A percentile compares a stretch with the other conserved stretches of the same genome.
These are phyloP conservation scores for Solea solea DNA, from an alignment of 2,113 vertebrate species.

Conservation along the genomic window DNA sequence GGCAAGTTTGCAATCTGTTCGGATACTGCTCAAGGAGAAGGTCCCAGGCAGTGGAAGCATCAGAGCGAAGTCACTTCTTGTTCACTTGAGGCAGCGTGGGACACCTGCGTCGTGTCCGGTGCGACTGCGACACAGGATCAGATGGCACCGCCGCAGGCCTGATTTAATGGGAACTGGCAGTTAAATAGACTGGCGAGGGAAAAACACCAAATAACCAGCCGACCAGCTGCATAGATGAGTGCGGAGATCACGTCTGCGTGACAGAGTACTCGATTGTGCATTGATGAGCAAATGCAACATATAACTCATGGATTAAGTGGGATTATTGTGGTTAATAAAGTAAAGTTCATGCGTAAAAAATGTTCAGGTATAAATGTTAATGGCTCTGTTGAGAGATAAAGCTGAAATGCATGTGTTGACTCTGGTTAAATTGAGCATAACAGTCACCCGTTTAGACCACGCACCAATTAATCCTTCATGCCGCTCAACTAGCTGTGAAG, in stretches of 20 bases:
- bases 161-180: conserved; percentile 54
- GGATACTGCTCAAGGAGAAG: conserved; percentile 54
- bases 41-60: conserved; percentile 54
- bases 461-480: too few species aligned
- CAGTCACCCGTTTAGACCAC: too few species aligned
- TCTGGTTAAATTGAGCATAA: too few species aligned
- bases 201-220: conserved; percentile 43
- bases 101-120: conserved; percentile 64
- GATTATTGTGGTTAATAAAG: not conserved
- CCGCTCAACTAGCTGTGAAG: too few species aligned
- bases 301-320: not conserved
- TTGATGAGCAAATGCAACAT: not conserved
- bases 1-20: conserved; percentile 52
- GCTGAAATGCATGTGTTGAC: too few species aligned
- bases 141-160: conserved; percentile 17
- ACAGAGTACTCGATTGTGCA: conserved; percentile 12
- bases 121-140: conserved; percentile 3
- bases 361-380: too few species aligned
- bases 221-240: conserved; percentile 12
- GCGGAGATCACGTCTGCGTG: conserved; percentile 18
- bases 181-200: conserved; percentile 39
- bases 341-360: too few species aligned
- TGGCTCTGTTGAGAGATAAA: too few species aligned
- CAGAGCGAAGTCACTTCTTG: conserved; percentile 66
- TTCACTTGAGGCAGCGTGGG: conserved; percentile 48